Evolutionary conservation across 2,797 vertebrate species (phyloP), one percentile per base, ranked within the genome.

Genomic region (Bryconaethiops microstoma): DNA sequence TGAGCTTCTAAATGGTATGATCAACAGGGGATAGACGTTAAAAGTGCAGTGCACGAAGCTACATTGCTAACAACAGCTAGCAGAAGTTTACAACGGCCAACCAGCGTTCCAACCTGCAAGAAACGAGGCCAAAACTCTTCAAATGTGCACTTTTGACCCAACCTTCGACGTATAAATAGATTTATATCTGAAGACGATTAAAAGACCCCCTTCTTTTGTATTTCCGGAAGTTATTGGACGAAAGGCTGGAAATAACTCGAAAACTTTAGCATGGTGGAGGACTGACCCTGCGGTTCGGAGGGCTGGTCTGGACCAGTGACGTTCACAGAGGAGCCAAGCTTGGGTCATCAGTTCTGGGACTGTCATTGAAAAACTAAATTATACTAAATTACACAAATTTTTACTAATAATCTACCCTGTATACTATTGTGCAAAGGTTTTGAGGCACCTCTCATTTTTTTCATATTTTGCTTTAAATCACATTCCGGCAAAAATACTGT

Each of bases 241-340:
- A 57, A 74, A 59, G 4, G 9, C 52, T 40, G 29, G 5, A n/a
- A 73, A 73, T n/a, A 57, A n/a, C 29, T 29, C 39, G 29, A 74
- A 48, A 29, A 48, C 25, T 21, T 59, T 60, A 70, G 72, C 63
- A 75, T 23, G 16, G 29, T 74, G 70, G 64, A 65, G 1, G 4
- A 0, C 4, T 42, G 16, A 19, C 25, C 25, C 14, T 48, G 25
- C 45, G 23, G 64, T 40, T 10, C 54, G 62, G 73, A 63, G 73
- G 72, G 79, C n/a, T 62, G 73, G 54, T 25, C 79, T 60, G n/a
- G 0, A 40, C 29, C 19, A 4, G 42, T 81, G 79, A 81, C 79
- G 64, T 45, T 45, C 10, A n/a, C 55, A n/a, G 19, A 19, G 55
- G 7, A 5, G 42, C 42, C 7, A 12, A 45, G 42, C 1, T 45